These are phyloP conservation scores for Anastatus disparis DNA, from an alignment of 1,140 invertebrate species.

Conservation along the genomic window DNA sequence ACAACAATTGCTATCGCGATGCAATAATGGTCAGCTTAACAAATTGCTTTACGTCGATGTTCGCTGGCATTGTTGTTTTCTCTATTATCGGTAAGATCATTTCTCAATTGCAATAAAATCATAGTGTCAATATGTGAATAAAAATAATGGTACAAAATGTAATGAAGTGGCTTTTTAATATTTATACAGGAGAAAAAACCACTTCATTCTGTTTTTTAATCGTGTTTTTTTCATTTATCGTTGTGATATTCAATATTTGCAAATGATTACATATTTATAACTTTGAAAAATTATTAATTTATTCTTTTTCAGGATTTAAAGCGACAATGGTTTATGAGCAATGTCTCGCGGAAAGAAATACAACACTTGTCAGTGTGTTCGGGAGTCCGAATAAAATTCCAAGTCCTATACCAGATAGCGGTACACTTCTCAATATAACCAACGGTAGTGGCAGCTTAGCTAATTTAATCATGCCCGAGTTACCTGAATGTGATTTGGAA, in stretches of 20 bases:
- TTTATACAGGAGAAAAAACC: too few species aligned
- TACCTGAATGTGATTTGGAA: conserved; percentile 84
- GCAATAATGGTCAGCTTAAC: conserved; percentile 93
- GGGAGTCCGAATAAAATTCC: conserved; percentile 66
- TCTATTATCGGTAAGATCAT: conserved; percentile 85
- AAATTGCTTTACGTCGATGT: conserved; percentile 96
- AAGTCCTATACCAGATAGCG: conserved; percentile 66
- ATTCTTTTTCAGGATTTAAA: conserved; percentile 76
- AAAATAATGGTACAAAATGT: too few species aligned
- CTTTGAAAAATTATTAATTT: conserved; percentile 1
- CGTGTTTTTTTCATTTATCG: too few species aligned
- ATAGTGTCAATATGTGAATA: background rate
- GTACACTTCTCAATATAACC: conserved; percentile 68
- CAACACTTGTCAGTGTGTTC: conserved; percentile 69
- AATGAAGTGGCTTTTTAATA: too few species aligned
- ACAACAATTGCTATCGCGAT: conserved; percentile 95
- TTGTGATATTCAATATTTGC: too few species aligned
- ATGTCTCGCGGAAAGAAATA: conserved; percentile 75
- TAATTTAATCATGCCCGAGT: conserved; percentile 70
- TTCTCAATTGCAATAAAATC: background rate
- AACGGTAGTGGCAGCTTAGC: conserved; percentile 70
- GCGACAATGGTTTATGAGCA: conserved; percentile 85
- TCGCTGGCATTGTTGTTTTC: conserved; percentile 97
- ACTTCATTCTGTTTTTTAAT: too few species aligned
- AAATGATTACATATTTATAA: too few species aligned